Base-by-base conservation (phyloP, 2,888 invertebrate species). In the Craniophora ligustri region DNA sequence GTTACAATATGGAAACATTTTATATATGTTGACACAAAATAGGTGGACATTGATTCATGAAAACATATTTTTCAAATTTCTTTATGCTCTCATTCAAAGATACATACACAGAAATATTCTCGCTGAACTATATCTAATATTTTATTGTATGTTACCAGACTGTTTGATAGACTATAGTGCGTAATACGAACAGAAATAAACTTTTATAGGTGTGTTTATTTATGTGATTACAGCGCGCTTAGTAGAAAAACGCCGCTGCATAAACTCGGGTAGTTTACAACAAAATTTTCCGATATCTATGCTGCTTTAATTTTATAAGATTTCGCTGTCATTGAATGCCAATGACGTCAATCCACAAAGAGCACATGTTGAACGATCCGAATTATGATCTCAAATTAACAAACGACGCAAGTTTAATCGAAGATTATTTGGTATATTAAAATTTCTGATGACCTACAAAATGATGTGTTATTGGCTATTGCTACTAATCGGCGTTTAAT, bases 391-490 rank as follows among this genome's bases (percentile, higher is more conserved):
- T 46, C 49, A 45, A 41, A 41, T 26, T 59, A 57, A 66, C 49
- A 45, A 69, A 57, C 36, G 36, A 42, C 31, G 55, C 45, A 39
- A 61, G 60, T 64, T 70, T 62, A 66, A 74, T 66, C 44, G 51
- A 60, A 56, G 66, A 72, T 59, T 67, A 4, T n/a, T 72, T 66
- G 55, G 62, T 47, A 64, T 64, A 67, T 34, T 60, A 64, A 60
- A 70, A 38, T 64, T 51, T 57, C 60, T 35, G 63, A 51, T 64
- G 70, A 72, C 70, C 72, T 58, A 72, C 63, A 63, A 68, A 72
- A 66, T 51, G 53, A 45, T 46, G 54, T 50, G 59, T 70, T 68
- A 72, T 60, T 60, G 60, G 41, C 54, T 54, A 60, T 74, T 72
- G 59, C 46, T 66, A 63, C 41, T 72, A 67, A 67, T 64, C 66